phyloP scores from a whole-genome alignment of 2,888 invertebrate genomes.

The Dryococelus australis region DNA sequence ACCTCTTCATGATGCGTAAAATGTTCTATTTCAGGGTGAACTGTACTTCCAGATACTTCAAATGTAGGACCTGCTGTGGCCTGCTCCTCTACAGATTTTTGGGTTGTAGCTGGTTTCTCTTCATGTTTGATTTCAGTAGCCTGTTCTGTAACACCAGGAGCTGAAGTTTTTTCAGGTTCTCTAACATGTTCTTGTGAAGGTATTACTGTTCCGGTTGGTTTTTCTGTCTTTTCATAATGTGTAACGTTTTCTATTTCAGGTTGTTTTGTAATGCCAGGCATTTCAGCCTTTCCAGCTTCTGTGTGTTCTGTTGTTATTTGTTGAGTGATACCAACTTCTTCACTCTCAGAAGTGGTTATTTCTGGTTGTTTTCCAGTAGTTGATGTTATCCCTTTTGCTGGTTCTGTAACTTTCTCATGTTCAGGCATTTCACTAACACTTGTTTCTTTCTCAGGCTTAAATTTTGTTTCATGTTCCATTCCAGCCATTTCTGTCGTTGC shows the following conservation, averaged over 20 bases:
- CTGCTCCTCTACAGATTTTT: slow-evolving; percentile 25
- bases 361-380: not conserved
- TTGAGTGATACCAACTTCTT: not conserved
- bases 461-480: not conserved
- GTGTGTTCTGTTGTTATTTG: not conserved
- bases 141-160: not conserved
- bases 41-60: slow-evolving; percentile 36
- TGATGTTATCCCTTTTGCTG: not conserved
- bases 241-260: slow-evolving; percentile 5
- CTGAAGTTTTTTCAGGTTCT: not conserved
- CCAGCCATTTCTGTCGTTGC: too few species aligned
- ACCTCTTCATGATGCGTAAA: slow-evolving; percentile 30
- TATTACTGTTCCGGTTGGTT: not conserved
- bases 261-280: not conserved
- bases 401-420: slow-evolving; percentile 21
- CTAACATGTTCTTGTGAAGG: not conserved
- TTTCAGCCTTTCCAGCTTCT: not conserved
- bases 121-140: slow-evolving; percentile 13
- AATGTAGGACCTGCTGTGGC: slow-evolving; percentile 29
- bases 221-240: not conserved
- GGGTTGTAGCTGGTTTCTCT: slow-evolving; percentile 20
- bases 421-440: not conserved
- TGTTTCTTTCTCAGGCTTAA: too few species aligned
- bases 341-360: not conserved
- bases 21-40: slow-evolving; percentile 31